Conservation (phyloP, 1,140 invertebrate genomes). For the Cephus cinctus region DNA sequence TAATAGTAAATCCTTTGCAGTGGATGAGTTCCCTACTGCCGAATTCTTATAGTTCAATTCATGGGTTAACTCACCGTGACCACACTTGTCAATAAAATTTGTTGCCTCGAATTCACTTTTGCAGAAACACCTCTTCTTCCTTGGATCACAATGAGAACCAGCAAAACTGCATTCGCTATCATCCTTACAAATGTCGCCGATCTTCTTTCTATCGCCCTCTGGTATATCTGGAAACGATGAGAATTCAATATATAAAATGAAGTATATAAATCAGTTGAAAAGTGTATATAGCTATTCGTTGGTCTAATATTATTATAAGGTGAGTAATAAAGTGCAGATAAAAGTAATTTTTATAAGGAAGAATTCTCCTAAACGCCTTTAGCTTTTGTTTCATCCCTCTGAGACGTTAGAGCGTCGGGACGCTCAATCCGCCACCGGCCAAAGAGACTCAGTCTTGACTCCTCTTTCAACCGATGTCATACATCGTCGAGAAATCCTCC, state of each 20-base stretch:
- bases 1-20: slow-evolving; percentile 2
- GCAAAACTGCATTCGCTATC: slow-evolving; percentile 71
- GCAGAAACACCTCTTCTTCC: slow-evolving; percentile 69
- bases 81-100: slow-evolving; percentile 83
- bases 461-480: too few relatives aligned
- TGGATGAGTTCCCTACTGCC: slow-evolving; percentile 3
- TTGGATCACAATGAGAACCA: slow-evolving; percentile 69
- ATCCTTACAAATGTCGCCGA: slow-evolving; percentile 70
- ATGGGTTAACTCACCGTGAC: slow-evolving; percentile 64
- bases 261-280: too few relatives aligned
- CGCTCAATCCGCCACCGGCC: too few relatives aligned
- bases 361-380: background rate
- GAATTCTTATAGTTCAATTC: too few relatives aligned
- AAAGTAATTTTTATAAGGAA: background rate
- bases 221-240: slow-evolving; percentile 52
- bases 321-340: too few relatives aligned
- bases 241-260: too few relatives aligned
- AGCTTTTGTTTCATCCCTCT: too few relatives aligned
- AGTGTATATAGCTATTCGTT: background rate
- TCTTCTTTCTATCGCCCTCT: slow-evolving; percentile 60
- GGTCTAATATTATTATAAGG: background rate
- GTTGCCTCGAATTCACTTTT: slow-evolving; percentile 68
- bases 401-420: too few relatives aligned
- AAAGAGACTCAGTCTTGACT: too few relatives aligned
- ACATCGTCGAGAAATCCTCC: slow-evolving; percentile 9